Base-by-base conservation (phyloP, 2,113 vertebrate genomes). In the Tauraco erythrolophus region DNA sequence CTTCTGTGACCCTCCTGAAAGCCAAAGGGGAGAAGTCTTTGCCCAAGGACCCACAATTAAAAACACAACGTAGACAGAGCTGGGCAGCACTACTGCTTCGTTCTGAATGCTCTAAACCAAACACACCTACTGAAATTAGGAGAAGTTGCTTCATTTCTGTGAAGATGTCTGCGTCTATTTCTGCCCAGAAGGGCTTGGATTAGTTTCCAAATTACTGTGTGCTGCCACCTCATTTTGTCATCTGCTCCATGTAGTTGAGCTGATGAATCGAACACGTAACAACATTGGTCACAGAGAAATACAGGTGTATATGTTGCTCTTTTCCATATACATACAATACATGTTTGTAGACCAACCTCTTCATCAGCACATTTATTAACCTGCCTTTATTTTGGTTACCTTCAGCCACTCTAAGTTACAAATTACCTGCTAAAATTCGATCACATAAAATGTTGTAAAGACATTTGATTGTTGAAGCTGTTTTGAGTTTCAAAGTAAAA, bases 271-370 rank as follows among this genome's bases (percentile, higher is more conserved):
- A 65, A 39, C 27, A 37, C 2, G 3, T 3, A 56, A 28, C 4
- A 3, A 3, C 6, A 23, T 0, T 3, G 8, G 23, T 64, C 39
- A n/a, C 39, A 56, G 57, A 25, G 39, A 71, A 76, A 43, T 3
- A 19, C 24, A 3, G 0, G 5, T 0, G 1, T 11, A 15, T 28
- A 2, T 0, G 1, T 54, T 50, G 39, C 43, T 80, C 50, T 57
- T 57, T 31, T 31, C 78, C 10, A 9, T 0, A 24, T 0, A 9
- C 19, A 33, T 10, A 50, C 8, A 4, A 11, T 5, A 0, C 4
- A 19, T 7, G 24, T 28, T 51, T 31, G 21, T 0, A 5, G 7
- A 19, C 16, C 9, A 22, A 66, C 27, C 51, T 57, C 71, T 31
- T 22, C 85, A 39, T 7, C 56, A 31, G 41, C 2, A 0, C 5